Evolutionary conservation across 2,888 invertebrate genomes (phyloP), one percentile per base, ranked within the genome.

Genomic region (Deilephila elpenor): DNA sequence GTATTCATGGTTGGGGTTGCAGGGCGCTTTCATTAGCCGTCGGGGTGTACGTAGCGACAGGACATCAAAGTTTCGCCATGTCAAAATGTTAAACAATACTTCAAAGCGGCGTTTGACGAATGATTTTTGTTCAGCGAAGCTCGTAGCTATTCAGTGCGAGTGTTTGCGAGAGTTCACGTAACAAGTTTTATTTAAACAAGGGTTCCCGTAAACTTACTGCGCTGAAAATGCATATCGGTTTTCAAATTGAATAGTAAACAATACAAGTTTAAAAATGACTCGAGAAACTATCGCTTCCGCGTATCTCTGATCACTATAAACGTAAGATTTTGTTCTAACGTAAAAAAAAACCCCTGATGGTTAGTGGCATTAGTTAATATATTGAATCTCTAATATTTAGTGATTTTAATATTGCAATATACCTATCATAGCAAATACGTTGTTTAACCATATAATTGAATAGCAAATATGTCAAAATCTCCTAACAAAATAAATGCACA

Each of bases 11-110:
- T 71, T 29, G 71, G 74, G 75, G 79, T 77, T 75, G 77, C 79
- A 78, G 78, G 78, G 80, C 80, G 80, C 80, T 82, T 84, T 84
- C 82, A 84, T 85, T 85, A 81, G 78, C 77, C 78, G 79, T 82
- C 81, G 77, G 78, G 80, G 82, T 82, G 84, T 82, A 81, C 79
- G 77, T 78, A 1, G 3, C 8, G 32, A 11, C 51, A 25, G 25
- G 44, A 51, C 51, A 67, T 51, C 67, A 67, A 51, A 64, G 64
- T 64, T 67, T 51, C 44, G 25, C 20, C 25, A 67, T 20, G 67
- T 51, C 67, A 51, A 25, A 64, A 64, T 37, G 37, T 44, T 20
- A 20, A 19, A 44, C 64, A 64, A 64, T 64, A 14, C 64, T 64
- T 64, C 14, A 64, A 64, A 64, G 56, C 17, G 56, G 19, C 17